Base-by-base conservation (phyloP, 2,797 vertebrate species). In the Gambelia wislizenii region DNA sequence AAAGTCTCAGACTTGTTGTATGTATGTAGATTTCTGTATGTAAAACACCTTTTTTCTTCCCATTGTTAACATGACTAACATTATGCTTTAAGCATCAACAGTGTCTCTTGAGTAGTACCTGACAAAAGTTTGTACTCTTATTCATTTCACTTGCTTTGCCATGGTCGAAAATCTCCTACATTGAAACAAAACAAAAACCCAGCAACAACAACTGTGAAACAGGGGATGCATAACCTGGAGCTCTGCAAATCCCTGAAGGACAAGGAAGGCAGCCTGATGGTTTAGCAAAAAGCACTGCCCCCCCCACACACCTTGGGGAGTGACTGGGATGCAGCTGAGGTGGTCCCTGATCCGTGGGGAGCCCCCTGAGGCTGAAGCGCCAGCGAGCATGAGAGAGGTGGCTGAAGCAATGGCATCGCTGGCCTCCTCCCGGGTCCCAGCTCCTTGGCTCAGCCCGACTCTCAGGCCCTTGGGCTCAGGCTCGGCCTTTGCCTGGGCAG, bases 101-200 rank as follows among this genome's bases (percentile, higher is more conserved):
- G 97, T 98, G 98, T 99, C 97, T 99, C 97, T 89, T 98, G 98
- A 98, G 98, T 99, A 98, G 98, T 98, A 98, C 98, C 98, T 98
- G 98, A 98, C 98, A 96, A 97, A 97, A 98, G 98, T 97, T 98
- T 98, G 98, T 99, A 97, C 96, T 98, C 89, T 96, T 98, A 98
- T 98, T 98, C 99, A 99, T 99, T 98, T 98, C 98, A 99, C 98
- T 97, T 98, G 98, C 98, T 99, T 97, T 97, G 96, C 98, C 98
- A 98, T 98, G 98, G 98, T 98, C 98, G 96, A 98, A 86, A 98
- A 98, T 98, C 98, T 98, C 98, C 98, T 98, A 96, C 97, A 97
- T 98, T 98, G 98, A 98, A 97, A 97, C 12, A 67, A 67, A 83
- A 16, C 16, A 9, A 87, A 6, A 87, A 79, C 49, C 61, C 67